phyloP scores from a whole-genome alignment of 2,113 vertebrate species.

The Cottus gobio region DNA sequence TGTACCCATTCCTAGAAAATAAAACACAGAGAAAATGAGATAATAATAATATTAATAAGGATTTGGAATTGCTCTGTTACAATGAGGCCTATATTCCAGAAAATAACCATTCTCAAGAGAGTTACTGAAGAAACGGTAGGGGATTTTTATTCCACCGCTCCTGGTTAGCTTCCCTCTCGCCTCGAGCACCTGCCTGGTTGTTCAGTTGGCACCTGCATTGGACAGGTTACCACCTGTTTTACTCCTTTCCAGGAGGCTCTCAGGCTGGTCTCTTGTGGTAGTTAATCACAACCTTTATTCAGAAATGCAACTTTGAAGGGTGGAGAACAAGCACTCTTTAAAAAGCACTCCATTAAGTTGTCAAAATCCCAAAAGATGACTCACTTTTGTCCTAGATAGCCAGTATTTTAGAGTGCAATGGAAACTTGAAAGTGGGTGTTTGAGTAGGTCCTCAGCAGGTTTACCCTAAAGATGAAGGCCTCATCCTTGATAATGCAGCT shows the following conservation, averaged over 20 bases:
- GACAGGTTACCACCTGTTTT: constrained; percentile 8
- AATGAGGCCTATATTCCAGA: not conserved
- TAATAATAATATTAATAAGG: not conserved
- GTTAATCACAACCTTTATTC: not conserved
- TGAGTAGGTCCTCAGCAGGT: not conserved
- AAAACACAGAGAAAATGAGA: constrained; percentile 9
- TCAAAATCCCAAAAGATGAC: constrained; percentile 12
- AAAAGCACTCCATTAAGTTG: constrained; percentile 15
- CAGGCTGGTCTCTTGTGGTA: constrained; percentile 10
- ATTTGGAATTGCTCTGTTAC: not conserved
- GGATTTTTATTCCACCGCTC: constrained; percentile 5
- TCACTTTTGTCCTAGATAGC: not conserved
- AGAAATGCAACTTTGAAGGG: constrained; percentile 17
- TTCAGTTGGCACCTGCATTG: constrained; percentile 5
- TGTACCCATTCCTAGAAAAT: constrained; percentile 18
- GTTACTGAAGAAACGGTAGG: not conserved
- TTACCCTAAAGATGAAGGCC: constrained; percentile 10
- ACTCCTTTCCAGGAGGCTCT: constrained; percentile 22
- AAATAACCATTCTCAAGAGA: not conserved
- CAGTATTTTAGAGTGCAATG: constrained; percentile 11
- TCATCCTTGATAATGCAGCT: constrained; percentile 7
- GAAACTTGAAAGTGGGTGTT: constrained; percentile 5
- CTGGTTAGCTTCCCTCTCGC: constrained; percentile 15
- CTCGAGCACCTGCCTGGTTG: constrained; percentile 11
- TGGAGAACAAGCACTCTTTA: constrained; percentile 10